Base-by-base conservation (phyloP, 23 tunicate genomes). In the Trididemnum clinides region DNA sequence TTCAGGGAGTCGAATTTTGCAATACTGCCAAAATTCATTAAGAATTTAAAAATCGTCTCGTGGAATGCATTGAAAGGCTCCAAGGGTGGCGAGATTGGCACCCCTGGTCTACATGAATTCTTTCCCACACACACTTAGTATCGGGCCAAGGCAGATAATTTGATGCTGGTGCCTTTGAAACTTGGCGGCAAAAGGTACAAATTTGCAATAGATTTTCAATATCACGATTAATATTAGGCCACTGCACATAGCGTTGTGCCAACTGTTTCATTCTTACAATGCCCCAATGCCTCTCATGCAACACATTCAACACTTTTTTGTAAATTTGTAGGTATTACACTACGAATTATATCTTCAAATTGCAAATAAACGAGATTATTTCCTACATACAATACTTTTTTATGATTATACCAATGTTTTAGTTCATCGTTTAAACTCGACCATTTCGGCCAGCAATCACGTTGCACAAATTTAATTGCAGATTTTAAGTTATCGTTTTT, bases 251-350 rank as follows among this genome's bases (percentile, higher is more conserved):
- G 27, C 84, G 20, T 7, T n/a, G 39, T 27, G 36, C 12, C 86
- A 82, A 65, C 54, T 82, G 86, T 36, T 64, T 82, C 80, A 65
- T 82, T 34, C 80, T 25, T 22, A 51, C 33, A 26, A 82, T 82
- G 21, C 77, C 86, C 86, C 86, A 64, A n/a, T 33, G 79, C 33
- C 51, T 26, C 35, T 82, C 51, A 37, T 82, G 86, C 6, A 82
- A 36, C 18, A 82, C 21, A 2, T 37, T 33, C 30, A 82, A 63
- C 20, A 82, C 80, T 6, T 39, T 57, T 32, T 6, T 35, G 57
- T 57, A 74, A 74, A 74, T 7, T 36, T 28, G 5, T 37, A 18
- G 57, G 80, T 2, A 74, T 74, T 28, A 74, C 80, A 36, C 7
- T 27, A 19, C 80, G 21, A 6, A 29, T 2, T 4, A 4, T 5